Percentiles rank a stretch among this genome's conserved stretches.
phyloP scores from a whole-genome alignment of 2,113 vertebrate genomes.

The Oryzias curvinotus region DNA sequence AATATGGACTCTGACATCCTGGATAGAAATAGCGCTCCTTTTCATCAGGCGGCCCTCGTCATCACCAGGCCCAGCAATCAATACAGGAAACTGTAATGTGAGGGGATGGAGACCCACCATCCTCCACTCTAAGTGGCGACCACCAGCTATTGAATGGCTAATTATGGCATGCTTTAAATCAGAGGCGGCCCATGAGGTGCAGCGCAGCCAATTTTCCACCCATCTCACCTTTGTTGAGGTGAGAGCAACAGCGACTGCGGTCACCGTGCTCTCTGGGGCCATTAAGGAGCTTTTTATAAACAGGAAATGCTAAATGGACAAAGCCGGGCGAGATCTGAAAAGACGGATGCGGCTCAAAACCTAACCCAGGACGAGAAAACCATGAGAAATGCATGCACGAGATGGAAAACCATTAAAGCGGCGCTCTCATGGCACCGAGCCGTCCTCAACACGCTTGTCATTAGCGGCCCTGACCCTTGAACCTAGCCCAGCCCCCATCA shows the following conservation, averaged over 20 bases:
- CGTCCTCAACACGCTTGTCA: constrained; percentile 69
- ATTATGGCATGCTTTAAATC: constrained; percentile 68
- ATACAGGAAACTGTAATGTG: constrained; percentile 74
- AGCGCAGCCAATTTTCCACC: constrained; percentile 2
- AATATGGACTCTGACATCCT: constrained; percentile 63
- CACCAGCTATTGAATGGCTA: constrained; percentile 53
- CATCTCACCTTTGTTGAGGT: constrained; percentile 19
- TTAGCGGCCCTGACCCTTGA: constrained; percentile 70
- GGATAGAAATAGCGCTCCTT: constrained; percentile 73
- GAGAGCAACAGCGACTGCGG: constrained; percentile 35
- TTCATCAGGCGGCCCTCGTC: constrained; percentile 67
- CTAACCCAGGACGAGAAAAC: constrained; percentile 9
- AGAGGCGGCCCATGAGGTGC: constrained; percentile 30
- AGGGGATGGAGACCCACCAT: constrained; percentile 57
- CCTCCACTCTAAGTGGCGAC: constrained; percentile 46
- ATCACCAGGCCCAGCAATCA: constrained; percentile 65
- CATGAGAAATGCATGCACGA: background rate
- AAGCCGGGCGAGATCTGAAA: constrained; percentile 57
- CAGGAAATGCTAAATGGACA: constrained; percentile 71
- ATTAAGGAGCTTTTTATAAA: constrained; percentile 63
- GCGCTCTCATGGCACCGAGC: constrained; percentile 46
- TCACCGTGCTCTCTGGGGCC: constrained; percentile 54
- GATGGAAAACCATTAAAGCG: constrained; percentile 59
- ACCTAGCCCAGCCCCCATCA: constrained; percentile 66
- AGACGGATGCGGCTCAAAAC: constrained; percentile 49